Percentiles rank a stretch among this genome's conserved stretches.
Evolutionary conservation across 2,797 vertebrate genomes (phyloP).

Genomic region (Luscinia megarhynchos): DNA sequence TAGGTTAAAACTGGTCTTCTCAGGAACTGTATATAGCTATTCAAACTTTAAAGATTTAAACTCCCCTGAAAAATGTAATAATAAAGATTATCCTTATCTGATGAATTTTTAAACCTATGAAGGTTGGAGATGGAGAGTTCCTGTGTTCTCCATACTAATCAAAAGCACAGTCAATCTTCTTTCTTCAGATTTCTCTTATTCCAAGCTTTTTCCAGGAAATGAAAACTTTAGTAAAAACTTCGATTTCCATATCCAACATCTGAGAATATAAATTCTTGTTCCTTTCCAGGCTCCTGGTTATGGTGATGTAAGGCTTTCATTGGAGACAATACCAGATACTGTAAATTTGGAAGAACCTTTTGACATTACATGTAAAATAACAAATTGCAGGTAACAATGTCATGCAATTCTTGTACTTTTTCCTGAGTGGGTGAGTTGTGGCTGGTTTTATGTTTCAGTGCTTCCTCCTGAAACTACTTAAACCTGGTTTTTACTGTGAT

Average conservation of each 20-base stretch:
- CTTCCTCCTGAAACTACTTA: not conserved
- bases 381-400: constrained; percentile 93
- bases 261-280: not conserved
- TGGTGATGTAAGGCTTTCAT: constrained; percentile 92
- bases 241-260: not conserved
- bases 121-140: not conserved
- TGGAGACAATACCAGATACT: constrained; percentile 95
- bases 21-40: not conserved
- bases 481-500: not conserved
- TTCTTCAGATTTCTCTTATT: not conserved
- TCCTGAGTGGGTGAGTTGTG: not conserved
- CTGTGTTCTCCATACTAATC: not conserved
- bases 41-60: not conserved
- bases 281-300: constrained; percentile 92
- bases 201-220: not conserved
- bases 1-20: not conserved
- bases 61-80: not conserved
- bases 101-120: not conserved
- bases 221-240: not conserved
- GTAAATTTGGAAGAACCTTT: constrained; percentile 97
- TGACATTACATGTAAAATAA: constrained; percentile 97
- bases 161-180: not conserved
- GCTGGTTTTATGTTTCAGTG: not conserved
- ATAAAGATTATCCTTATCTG: not conserved
- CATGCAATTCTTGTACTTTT: not conserved